Evolutionary conservation across 1,140 invertebrate genomes (phyloP), one percentile per base, ranked within the genome.

Genomic region (roundworm (Caenorhabditis elegans)): DNA sequence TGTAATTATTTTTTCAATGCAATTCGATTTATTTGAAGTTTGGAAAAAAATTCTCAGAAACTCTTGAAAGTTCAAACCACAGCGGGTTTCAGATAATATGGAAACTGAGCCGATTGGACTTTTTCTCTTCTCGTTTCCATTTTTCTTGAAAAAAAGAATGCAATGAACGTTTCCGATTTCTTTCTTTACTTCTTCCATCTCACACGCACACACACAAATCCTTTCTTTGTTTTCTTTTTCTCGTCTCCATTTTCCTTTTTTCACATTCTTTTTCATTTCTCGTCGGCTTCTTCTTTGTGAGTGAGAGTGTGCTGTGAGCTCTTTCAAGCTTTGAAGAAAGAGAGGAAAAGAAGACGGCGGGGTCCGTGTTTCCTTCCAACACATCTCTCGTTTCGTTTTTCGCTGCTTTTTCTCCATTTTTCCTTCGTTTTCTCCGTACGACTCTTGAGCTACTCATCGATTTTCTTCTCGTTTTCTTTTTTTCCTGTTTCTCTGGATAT

Each of bases 351-450:
- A 17, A 43, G 39, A 15, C 6, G 39, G 39, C 6, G 39, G 53
- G 60, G 60, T 70, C 60, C 60, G n/a, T 70, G 39, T 70, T 43
- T 39, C 60, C 10, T 39, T 28, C 26, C 53, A 60, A 31, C 28
- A 34, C 34, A n/a, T 70, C 60, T 70, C 60, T 70, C 60, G 60
- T 70, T 70, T 70, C 60, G 60, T 70, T 70, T 70, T 70, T 43
- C 39, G 39, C 15, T 43, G 5, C 34, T 70, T 70, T 34, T 39
- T 22, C 26, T 70, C 22, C 39, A 11, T 34, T 70, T 28, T n/a
- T 70, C 11, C n/a, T 53, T 53, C 49, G 11, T 53, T n/a, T 70
- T 19, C 31, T 70, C n/a, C 60, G 60, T 70, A 70, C 31, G 60
- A 31, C 60, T 36, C 60, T 39, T 39, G 34, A 43, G 26, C 17